Evolutionary conservation across 2,113 vertebrate genomes (phyloP).

Genomic region (Thryonomys swinderianus): DNA sequence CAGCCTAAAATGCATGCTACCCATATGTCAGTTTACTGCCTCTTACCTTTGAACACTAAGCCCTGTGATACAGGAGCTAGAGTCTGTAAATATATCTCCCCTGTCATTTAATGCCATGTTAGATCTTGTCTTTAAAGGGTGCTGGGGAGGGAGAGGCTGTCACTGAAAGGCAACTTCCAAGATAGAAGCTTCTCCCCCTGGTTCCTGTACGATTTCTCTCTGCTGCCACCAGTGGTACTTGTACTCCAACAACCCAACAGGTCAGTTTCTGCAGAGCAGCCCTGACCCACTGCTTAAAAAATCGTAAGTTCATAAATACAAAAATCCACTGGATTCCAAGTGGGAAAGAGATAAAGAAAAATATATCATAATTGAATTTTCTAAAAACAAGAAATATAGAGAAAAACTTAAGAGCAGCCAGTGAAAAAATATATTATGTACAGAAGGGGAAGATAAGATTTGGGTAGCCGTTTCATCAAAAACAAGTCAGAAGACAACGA

Average conservation of each 20-base stretch:
- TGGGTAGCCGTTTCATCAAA: neutral
- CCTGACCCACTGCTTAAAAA: neutral
- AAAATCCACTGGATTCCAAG: neutral
- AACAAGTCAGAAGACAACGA: neutral
- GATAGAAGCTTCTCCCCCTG: neutral
- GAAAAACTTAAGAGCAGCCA: neutral
- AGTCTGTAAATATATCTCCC: neutral
- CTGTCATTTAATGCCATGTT: neutral
- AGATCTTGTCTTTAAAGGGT: neutral
- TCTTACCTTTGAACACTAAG: neutral
- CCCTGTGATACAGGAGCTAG: neutral
- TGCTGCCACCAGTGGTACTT: neutral
- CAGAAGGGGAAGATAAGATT: neutral
- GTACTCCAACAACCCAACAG: neutral
- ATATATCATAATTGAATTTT: neutral
- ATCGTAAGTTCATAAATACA: neutral
- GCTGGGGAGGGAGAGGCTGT: neutral
- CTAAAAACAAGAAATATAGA: neutral
- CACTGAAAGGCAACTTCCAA: neutral
- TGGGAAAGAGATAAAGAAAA: constrained; percentile 25
- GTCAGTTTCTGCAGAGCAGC: neutral
- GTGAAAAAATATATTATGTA: neutral
- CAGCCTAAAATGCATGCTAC: neutral
- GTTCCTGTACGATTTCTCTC: neutral
- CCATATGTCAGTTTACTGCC: neutral